These are phyloP conservation scores for Peucedramus taeniatus DNA, from an alignment of 2,113 vertebrate genomes.

Conservation along the genomic window DNA sequence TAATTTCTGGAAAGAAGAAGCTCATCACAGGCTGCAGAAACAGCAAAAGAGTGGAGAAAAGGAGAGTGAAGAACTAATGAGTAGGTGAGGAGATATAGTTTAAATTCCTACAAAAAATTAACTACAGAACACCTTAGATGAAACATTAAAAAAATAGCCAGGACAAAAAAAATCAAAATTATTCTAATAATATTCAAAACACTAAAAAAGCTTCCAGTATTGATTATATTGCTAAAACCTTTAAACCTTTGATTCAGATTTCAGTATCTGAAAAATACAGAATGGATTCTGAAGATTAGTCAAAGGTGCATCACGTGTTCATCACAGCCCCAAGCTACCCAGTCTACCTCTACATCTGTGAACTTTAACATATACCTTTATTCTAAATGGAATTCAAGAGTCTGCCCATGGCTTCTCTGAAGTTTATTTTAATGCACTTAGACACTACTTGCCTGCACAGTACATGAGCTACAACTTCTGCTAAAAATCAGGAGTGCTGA, in stretches of 20 bases:
- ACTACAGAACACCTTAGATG: background rate
- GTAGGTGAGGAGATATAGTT: background rate
- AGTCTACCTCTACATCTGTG: background rate
- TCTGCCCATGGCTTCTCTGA: background rate
- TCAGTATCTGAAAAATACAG: background rate
- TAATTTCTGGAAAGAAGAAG: background rate
- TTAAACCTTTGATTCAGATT: background rate
- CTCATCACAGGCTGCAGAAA: background rate
- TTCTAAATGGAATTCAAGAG: background rate
- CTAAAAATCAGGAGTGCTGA: background rate
- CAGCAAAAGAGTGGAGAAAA: background rate
- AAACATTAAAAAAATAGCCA: background rate
- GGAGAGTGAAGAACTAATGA: background rate
- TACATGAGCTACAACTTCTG: background rate
- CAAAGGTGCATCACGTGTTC: background rate
- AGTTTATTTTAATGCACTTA: background rate
- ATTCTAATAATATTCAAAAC: background rate
- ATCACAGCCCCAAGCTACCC: background rate
- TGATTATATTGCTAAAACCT: background rate
- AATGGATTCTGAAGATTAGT: background rate
- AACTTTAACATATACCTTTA: background rate
- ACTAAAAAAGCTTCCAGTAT: background rate
- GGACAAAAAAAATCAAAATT: background rate
- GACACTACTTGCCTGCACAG: background rate
- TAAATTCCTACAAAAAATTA: background rate